A percentile compares a stretch with the other conserved stretches of the same genome.
Evolutionary conservation across 2,888 invertebrate genomes (phyloP).

Genomic region (Drosophila fungiperda): DNA sequence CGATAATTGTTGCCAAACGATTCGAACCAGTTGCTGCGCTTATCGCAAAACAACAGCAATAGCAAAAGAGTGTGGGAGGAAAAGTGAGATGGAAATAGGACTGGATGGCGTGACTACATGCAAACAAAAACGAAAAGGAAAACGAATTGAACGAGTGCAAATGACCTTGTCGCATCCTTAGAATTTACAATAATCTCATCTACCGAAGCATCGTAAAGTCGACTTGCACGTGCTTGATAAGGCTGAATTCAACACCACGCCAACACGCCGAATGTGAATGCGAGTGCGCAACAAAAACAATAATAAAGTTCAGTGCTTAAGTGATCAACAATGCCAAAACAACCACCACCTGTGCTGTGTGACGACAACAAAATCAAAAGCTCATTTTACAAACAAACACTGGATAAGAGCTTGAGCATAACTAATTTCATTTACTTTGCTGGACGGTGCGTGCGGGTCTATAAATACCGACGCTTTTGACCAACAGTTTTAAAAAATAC

Average conservation of each 20-base stretch:
- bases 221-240: conserved; percentile 58
- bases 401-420: conserved; percentile 50
- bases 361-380: conserved; percentile 26
- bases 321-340: conserved; percentile 4
- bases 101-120: conserved; percentile 29
- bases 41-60: conserved; percentile 27
- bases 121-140: conserved; percentile 23
- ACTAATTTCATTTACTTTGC: conserved; percentile 11
- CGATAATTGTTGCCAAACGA: conserved; percentile 76
- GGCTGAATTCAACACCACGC: conserved; percentile 22
- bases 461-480: conserved; percentile 56
- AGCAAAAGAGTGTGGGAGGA: conserved; percentile 9
- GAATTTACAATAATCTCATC: conserved; percentile 18
- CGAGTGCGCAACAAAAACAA: conserved; percentile 11
- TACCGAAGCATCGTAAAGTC: conserved; percentile 3
- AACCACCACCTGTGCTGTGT: conserved; percentile 38
- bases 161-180: conserved; percentile 60
- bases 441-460: conserved; percentile 24
- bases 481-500: conserved; percentile 42
- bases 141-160: conserved; percentile 21
- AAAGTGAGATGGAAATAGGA: conserved; percentile 1
- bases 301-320: conserved; percentile 13
- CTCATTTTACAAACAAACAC: conserved; percentile 49
- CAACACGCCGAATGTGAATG: conserved; percentile 27
- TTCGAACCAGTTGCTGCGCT: conserved; percentile 38